Base-by-base conservation (phyloP, 2,888 invertebrate species). In the Drosophila macrospina region DNA sequence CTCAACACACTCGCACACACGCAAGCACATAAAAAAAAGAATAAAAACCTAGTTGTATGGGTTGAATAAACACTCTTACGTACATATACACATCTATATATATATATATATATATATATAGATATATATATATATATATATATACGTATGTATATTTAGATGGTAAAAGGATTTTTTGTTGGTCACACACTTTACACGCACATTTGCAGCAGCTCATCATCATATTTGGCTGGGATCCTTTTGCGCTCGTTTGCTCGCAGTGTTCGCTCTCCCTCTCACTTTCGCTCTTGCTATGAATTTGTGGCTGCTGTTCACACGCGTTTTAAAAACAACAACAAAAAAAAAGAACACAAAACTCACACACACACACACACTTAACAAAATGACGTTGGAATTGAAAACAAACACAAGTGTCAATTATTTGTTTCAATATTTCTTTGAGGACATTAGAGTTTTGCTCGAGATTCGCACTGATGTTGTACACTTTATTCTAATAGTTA, bases 241-340 rank as follows among this genome's bases (percentile, higher is more conserved):
- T 52, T 36, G 11, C 13, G 30, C 54, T 50, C 34, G 26, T 55
- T 64, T 7, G 10, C 41, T 47, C 6, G 51, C 64, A n/a, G n/a
- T n/a, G n/a, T n/a, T 34, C 28, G 32, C 37, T 34, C 16, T 5
- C 10, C 28, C 4, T 20, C 20, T 20, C 20, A 20, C 28, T 6
- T 30, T 13, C 6, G 32, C 20, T 30, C 16, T 20, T 8, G 10
- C 28, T 20, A 41, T 54, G 41, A 41, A 32, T 54, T 26, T 51
- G 34, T 47, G 36, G 45, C 30, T 42, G 57, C 57, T 57, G 34
- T 37, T 77, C 61, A 65, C 77, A 61, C 71, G 65, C 59, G 39
- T 50, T 59, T 62, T 44, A 39, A 66, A 45, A 71, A 74, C 54
- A 77, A 54, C 45, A 77, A 74, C 60, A 74, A 76, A 60, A 55